Conservation (phyloP, 1,140 invertebrate genomes). For the Ephestia elutella region DNA sequence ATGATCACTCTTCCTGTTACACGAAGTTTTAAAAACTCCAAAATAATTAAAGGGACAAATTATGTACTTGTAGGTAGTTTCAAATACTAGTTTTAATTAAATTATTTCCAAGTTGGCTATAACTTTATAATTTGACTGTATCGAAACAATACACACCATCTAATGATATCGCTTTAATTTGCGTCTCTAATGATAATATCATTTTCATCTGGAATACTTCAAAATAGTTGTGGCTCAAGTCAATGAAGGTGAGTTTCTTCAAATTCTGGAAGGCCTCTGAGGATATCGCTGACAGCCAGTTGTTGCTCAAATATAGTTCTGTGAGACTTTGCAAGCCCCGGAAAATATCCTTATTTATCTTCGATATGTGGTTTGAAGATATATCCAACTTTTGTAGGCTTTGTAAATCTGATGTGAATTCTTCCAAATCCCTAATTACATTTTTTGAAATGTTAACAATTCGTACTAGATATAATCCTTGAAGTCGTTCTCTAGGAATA, state of each 20-base stretch:
- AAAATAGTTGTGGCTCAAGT: constrained; percentile 89
- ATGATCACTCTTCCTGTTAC: neutral
- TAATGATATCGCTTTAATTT: constrained; percentile 83
- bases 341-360: constrained; percentile 85
- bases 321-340: constrained; percentile 82
- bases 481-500: constrained; percentile 87
- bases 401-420: constrained; percentile 86
- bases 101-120: too few species aligned
- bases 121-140: too few species aligned
- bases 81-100: too few species aligned
- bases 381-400: constrained; percentile 86
- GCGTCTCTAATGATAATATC: constrained; percentile 84
- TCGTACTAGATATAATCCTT: constrained; percentile 82
- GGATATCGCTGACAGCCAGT: constrained; percentile 86
- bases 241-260: constrained; percentile 85
- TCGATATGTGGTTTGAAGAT: constrained; percentile 87
- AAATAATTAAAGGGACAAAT: too few species aligned
- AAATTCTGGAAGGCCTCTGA: constrained; percentile 86
- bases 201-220: constrained; percentile 86
- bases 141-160: constrained; percentile 84
- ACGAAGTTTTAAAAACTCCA: too few species aligned
- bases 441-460: constrained; percentile 89
- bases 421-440: constrained; percentile 85
- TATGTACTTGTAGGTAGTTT: too few species aligned
- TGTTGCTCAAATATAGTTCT: constrained; percentile 86